Conservation (phyloP, 2,113 vertebrate genomes). For the Actenoides lindsayi region DNA sequence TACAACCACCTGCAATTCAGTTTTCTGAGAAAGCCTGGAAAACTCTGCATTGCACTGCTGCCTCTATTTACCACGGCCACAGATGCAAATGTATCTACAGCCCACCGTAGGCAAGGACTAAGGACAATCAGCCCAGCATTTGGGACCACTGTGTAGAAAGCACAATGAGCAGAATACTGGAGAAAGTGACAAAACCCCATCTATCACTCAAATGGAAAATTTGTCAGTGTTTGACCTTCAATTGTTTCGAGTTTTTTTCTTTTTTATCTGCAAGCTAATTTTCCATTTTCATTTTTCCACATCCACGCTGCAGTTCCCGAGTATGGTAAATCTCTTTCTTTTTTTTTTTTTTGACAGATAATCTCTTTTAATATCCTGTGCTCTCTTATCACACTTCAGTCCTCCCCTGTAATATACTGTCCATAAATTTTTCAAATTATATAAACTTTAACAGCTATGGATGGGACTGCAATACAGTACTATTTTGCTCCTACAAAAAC, state of each 20-base stretch:
- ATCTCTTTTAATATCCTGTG: slow-evolving; percentile 31
- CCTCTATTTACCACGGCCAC: neutral
- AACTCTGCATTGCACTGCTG: neutral
- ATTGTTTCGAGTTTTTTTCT: neutral
- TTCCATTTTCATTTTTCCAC: neutral
- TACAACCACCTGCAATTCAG: neutral
- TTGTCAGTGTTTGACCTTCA: neutral
- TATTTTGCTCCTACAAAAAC: neutral
- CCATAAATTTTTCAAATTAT: neutral
- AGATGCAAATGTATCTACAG: accelerated
- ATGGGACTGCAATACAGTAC: neutral
- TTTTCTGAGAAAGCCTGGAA: neutral
- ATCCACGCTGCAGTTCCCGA: neutral
- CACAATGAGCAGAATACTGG: too few relatives aligned
- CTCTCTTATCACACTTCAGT: neutral
- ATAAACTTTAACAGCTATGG: neutral
- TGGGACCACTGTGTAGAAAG: accelerated
- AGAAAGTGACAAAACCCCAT: neutral
- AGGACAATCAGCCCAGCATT: neutral
- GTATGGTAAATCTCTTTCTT: neutral
- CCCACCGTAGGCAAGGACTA: too few relatives aligned
- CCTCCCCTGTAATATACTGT: neutral
- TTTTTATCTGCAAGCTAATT: neutral
- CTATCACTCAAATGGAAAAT: neutral
- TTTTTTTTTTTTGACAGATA: neutral